phyloP scores from a whole-genome alignment of 92 coral and sea anemone species.

The Porites lobata region DNA sequence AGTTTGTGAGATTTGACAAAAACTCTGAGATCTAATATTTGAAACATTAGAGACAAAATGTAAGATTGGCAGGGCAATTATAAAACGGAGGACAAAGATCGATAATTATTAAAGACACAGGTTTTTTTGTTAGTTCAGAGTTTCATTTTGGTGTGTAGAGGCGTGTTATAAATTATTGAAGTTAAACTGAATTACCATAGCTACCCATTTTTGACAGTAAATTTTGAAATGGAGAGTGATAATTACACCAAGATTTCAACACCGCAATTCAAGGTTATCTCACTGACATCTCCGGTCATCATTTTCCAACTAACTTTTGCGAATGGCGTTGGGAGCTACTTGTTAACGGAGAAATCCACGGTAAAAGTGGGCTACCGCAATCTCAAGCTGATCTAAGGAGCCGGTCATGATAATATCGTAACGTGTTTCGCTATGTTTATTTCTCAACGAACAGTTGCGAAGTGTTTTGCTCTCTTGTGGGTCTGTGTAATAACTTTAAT shows the following conservation, averaged over 20 bases:
- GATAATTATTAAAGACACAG: background rate
- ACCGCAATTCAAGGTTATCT: conserved; percentile 4
- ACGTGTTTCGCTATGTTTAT: background rate
- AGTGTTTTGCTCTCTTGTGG: conserved; percentile 29
- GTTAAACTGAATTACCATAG: background rate
- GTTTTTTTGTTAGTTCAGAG: background rate
- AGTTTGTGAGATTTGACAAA: background rate
- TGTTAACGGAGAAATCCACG: background rate
- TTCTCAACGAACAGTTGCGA: conserved; percentile 19
- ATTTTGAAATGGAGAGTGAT: conserved; percentile 19
- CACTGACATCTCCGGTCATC: conserved; percentile 4
- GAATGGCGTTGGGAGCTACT: background rate
- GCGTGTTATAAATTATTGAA: background rate
- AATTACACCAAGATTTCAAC: background rate
- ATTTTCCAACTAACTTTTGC: background rate
- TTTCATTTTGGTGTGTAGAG: background rate
- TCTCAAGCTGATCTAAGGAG: background rate
- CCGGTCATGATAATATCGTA: background rate
- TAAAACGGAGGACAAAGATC: too few species aligned
- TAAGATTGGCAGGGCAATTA: too few species aligned
- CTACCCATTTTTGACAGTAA: background rate
- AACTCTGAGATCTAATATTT: too few species aligned
- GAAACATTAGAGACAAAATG: too few species aligned
- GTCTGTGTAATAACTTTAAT: conserved; percentile 13
- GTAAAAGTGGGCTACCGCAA: background rate